phyloP scores from a whole-genome alignment of 2,888 invertebrate genomes.

The Scrobipalpa costella region DNA sequence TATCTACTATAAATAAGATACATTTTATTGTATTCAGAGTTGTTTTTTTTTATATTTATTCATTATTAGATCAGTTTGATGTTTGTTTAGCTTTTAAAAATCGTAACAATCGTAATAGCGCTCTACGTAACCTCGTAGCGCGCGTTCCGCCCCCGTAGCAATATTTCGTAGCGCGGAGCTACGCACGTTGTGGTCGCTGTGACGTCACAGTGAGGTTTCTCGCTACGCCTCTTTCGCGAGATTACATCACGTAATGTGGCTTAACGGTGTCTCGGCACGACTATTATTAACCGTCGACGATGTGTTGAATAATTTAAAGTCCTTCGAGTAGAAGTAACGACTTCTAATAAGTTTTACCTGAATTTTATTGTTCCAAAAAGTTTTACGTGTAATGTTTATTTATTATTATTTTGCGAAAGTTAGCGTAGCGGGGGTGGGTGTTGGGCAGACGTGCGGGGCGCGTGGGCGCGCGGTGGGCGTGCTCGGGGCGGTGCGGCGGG shows the following conservation, averaged over 20 bases:
- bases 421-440: slow-evolving; percentile 20
- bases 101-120: neutral
- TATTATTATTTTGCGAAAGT: slow-evolving; percentile 10
- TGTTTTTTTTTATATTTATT: neutral
- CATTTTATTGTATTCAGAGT: neutral
- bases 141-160: slow-evolving; percentile 38
- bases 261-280: slow-evolving; percentile 17
- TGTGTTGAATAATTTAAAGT: slow-evolving; percentile 8
- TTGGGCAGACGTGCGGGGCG: slow-evolving; percentile 52
- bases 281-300: slow-evolving; percentile 20
- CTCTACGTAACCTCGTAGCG: slow-evolving; percentile 35
- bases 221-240: slow-evolving; percentile 43
- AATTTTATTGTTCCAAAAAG: slow-evolving; percentile 11
- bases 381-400: slow-evolving; percentile 4
- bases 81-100: neutral
- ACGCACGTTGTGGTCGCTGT: slow-evolving; percentile 41
- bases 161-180: slow-evolving; percentile 51
- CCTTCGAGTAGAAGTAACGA: neutral
- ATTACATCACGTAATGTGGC: slow-evolving; percentile 28
- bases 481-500: slow-evolving; percentile 45
- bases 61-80: neutral
- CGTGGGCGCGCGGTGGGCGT: slow-evolving; percentile 52
- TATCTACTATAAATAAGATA: neutral
- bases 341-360: neutral
- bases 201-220: slow-evolving; percentile 47